phyloP scores from a whole-genome alignment of 2,888 invertebrate species.

The Cabera pusaria region DNA sequence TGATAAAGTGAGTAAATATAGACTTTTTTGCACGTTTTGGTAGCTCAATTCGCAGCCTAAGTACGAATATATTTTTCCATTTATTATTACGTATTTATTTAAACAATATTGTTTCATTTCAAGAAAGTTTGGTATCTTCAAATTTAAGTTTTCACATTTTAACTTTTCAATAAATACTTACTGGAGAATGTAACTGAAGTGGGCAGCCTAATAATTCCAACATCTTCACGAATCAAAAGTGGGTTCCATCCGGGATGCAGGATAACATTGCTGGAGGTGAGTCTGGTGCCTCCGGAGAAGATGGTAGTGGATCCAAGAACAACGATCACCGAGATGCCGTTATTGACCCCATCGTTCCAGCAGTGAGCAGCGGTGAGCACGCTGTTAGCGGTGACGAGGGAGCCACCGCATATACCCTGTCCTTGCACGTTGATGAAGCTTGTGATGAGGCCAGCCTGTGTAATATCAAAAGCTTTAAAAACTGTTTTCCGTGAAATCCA shows the following conservation, averaged over 20 bases:
- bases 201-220: slow-evolving; percentile 43
- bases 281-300: slow-evolving; percentile 49
- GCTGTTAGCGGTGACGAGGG: slow-evolving; percentile 36
- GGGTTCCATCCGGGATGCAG: slow-evolving; percentile 48
- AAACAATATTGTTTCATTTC: too few species aligned
- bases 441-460: slow-evolving; percentile 38
- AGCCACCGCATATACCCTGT: slow-evolving; percentile 46
- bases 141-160: too few species aligned
- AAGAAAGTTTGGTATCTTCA: too few species aligned
- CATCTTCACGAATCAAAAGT: slow-evolving; percentile 39
- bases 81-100: too few species aligned
- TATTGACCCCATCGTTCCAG: slow-evolving; percentile 46
- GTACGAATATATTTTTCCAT: too few species aligned
- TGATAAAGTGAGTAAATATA: too few species aligned
- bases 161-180: too few species aligned
- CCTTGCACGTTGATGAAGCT: slow-evolving; percentile 20
- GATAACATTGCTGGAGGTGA: slow-evolving; percentile 34
- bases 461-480: too few species aligned
- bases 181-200: slow-evolving; percentile 31
- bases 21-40: too few species aligned
- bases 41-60: too few species aligned
- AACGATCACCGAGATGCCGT: slow-evolving; percentile 42
- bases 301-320: slow-evolving; percentile 49
- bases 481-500: too few species aligned
- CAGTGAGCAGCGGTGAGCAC: too few species aligned